Conservation (phyloP, 2,797 vertebrate genomes). For the Hephaestus fuliginosus region DNA sequence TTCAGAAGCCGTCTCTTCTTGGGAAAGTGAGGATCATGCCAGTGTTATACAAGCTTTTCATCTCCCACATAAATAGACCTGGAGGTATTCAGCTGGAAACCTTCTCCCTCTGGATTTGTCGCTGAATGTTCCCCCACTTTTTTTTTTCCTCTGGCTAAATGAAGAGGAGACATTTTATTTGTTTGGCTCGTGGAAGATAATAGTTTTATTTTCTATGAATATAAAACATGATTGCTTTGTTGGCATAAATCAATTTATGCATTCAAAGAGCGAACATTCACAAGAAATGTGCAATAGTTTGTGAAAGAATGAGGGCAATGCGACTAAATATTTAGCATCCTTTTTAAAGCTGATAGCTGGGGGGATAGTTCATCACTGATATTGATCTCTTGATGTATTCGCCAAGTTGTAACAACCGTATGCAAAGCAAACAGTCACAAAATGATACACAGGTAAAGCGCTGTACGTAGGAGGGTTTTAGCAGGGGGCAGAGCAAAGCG, state of each 20-base stretch:
- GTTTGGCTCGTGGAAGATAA: slow-evolving; percentile 61
- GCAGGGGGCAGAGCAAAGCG: neutral
- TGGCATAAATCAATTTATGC: slow-evolving; percentile 50
- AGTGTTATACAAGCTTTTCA: slow-evolving; percentile 64
- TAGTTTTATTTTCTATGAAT: slow-evolving; percentile 64
- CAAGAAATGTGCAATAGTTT: neutral
- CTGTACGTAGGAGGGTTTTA: neutral
- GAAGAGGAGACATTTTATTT: slow-evolving; percentile 70
- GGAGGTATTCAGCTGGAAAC: slow-evolving; percentile 65
- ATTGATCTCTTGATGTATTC: neutral
- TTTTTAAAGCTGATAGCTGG: slow-evolving; percentile 9
- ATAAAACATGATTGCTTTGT: slow-evolving; percentile 57
- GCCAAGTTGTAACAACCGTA: neutral
- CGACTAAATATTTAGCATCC: neutral
- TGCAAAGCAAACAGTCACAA: neutral
- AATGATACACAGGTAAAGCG: neutral
- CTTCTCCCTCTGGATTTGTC: slow-evolving; percentile 61
- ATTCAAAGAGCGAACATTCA: slow-evolving; percentile 37
- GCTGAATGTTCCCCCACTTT: slow-evolving; percentile 52
- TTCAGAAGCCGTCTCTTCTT: slow-evolving; percentile 46
- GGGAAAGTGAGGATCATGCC: slow-evolving; percentile 41
- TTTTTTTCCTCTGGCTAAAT: slow-evolving; percentile 54
- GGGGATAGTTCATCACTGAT: neutral
- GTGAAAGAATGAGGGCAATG: slow-evolving; percentile 5
- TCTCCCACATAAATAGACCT: slow-evolving; percentile 69